Evolutionary conservation across 2,888 invertebrate species (phyloP).

Genomic region (Epirrita christyi): DNA sequence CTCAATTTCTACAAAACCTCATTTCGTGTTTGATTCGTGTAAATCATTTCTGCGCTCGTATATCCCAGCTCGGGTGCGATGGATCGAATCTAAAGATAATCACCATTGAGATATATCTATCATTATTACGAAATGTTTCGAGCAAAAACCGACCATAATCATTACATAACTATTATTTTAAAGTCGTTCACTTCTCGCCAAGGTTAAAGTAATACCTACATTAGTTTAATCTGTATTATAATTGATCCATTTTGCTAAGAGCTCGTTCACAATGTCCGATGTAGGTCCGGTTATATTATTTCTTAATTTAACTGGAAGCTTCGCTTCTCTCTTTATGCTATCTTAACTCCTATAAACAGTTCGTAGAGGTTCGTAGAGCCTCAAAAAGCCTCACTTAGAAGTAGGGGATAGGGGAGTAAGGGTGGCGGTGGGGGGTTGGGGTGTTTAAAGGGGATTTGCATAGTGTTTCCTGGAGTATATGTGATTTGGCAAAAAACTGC

Average conservation of each 20-base stretch:
- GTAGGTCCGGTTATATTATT: too few species aligned
- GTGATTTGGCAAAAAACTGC: too few species aligned
- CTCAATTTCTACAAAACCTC: background rate
- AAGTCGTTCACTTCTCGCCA: conserved; percentile 55
- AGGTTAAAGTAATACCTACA: conserved; percentile 48
- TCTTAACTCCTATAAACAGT: too few species aligned
- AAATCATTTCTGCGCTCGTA: conserved; percentile 1
- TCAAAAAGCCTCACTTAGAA: too few species aligned
- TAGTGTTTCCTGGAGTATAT: too few species aligned
- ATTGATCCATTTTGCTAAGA: conserved; percentile 14
- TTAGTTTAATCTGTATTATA: conserved; percentile 31
- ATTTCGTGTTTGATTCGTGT: background rate
- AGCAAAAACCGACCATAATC: conserved; percentile 51
- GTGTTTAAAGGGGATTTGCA: too few species aligned
- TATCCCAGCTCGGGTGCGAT: background rate
- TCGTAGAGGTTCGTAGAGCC: too few species aligned
- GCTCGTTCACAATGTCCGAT: background rate
- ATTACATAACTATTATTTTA: conserved; percentile 37
- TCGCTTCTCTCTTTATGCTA: too few species aligned
- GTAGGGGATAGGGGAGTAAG: too few species aligned
- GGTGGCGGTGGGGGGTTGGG: too few species aligned
- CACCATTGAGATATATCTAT: conserved; percentile 17
- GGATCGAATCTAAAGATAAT: conserved; percentile 12
- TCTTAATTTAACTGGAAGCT: too few species aligned
- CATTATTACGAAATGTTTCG: conserved; percentile 46